phyloP scores from a whole-genome alignment of 2,888 invertebrate species.

The Dryococelus australis region DNA sequence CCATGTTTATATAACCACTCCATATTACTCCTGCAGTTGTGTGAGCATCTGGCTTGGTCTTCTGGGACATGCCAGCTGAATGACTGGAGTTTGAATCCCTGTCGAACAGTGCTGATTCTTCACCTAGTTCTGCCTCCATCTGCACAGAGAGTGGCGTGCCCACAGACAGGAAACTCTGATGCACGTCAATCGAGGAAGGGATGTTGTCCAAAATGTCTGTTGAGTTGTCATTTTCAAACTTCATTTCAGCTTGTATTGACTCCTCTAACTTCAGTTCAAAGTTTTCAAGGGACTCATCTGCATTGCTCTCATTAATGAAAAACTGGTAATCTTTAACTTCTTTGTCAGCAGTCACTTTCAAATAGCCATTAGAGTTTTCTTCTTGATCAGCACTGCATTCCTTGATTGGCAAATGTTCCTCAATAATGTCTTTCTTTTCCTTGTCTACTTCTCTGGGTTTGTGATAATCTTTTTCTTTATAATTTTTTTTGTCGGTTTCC shows the following conservation, averaged over 20 bases:
- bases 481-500: not conserved
- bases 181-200: not conserved
- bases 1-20: slow-evolving; percentile 89
- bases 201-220: not conserved
- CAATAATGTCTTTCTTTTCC: not conserved
- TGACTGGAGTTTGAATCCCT: not conserved
- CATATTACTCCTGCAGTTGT: slow-evolving; percentile 63
- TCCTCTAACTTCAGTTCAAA: not conserved
- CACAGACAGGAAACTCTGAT: not conserved
- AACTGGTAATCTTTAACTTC: slow-evolving; percentile 41
- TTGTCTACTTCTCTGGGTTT: not conserved
- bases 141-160: not conserved
- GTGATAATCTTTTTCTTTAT: slow-evolving; percentile 51
- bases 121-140: not conserved
- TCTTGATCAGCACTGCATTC: slow-evolving; percentile 45
- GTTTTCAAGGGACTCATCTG: not conserved
- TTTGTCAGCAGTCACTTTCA: slow-evolving; percentile 38
- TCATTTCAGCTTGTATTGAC: slow-evolving; percentile 8
- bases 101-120: not conserved
- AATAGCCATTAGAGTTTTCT: slow-evolving; percentile 42
- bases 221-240: not conserved
- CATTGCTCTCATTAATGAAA: not conserved
- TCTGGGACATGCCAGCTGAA: not conserved
- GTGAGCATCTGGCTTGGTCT: not conserved
- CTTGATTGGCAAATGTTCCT: slow-evolving; percentile 43